A percentile compares a stretch with the other conserved stretches of the same genome.
Evolutionary conservation across 2,797 vertebrate species (phyloP).

Genomic region (Parotocinclus haroldoi): DNA sequence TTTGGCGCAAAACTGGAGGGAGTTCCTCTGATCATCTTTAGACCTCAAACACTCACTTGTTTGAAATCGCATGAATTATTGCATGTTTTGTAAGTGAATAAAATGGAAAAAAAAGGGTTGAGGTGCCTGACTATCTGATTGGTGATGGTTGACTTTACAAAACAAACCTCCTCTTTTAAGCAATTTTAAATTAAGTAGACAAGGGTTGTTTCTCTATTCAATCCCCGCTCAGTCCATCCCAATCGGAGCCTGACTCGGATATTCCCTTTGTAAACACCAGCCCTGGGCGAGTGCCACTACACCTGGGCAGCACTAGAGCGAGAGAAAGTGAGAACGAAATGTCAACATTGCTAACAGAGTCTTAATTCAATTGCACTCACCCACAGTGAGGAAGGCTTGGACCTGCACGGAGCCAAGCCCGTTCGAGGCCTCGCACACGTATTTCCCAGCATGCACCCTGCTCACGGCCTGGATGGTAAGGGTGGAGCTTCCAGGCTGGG

Average conservation of each 20-base stretch:
- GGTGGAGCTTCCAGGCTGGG: conserved; percentile 62
- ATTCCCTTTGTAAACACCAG: conserved; percentile 24
- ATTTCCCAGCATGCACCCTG: conserved; percentile 52
- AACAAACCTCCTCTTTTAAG: conserved; percentile 74
- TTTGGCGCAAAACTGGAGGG: no score
- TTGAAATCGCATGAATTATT: no score
- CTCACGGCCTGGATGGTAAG: conserved; percentile 55
- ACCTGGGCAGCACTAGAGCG: conserved; percentile 21
- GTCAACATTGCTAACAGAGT: conserved; percentile 7
- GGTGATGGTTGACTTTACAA: conserved; percentile 70
- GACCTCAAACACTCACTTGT: no score
- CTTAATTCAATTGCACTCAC: conserved; percentile 62
- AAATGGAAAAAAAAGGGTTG: conserved; percentile 3
- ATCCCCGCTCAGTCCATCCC: conserved; percentile 33
- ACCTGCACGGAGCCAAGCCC: conserved; percentile 56
- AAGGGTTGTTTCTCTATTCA: no score
- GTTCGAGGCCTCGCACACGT: conserved; percentile 61
- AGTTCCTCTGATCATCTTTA: no score
- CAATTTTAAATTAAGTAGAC: no score
- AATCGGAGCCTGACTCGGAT: neutral
- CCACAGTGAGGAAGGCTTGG: conserved; percentile 58
- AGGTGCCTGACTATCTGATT: conserved; percentile 30
- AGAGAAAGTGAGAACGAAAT: conserved; percentile 5
- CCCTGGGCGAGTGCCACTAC: conserved; percentile 4
- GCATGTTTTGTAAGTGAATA: no score